These are phyloP conservation scores for Ditylenchus dipsaci DNA, from an alignment of 1,140 invertebrate genomes.

Conservation along the genomic window DNA sequence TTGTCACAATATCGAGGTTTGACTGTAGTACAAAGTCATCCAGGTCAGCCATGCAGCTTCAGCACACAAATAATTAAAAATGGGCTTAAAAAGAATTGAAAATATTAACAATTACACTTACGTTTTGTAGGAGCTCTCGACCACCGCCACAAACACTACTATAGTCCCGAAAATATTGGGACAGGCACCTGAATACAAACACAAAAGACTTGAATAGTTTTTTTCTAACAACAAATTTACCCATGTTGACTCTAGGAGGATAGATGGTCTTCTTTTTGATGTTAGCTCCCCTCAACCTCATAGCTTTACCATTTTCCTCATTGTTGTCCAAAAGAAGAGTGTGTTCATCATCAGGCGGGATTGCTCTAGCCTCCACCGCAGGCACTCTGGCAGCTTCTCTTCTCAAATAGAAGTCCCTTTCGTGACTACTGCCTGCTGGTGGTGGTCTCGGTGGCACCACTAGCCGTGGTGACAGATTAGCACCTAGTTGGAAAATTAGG, in stretches of 20 bases:
- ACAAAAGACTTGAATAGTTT: too few relatives aligned
- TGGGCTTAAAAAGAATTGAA: conserved; percentile 10
- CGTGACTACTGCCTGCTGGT: not conserved
- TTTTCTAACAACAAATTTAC: too few relatives aligned
- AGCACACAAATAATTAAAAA: conserved; percentile 5
- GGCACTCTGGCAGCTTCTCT: not conserved
- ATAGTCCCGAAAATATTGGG: conserved; percentile 37
- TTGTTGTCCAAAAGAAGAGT: not conserved
- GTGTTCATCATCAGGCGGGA: not conserved
- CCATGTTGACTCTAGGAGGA: conserved; percentile 35
- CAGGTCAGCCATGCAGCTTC: too few relatives aligned
- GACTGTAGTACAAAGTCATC: too few relatives aligned
- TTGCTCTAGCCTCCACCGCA: too few relatives aligned
- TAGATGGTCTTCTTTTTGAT: not conserved
- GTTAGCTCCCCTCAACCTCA: too few relatives aligned
- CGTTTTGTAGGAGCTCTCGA: conserved; percentile 45
- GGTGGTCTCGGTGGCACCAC: not conserved
- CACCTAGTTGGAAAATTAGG: not conserved
- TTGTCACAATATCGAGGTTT: too few relatives aligned
- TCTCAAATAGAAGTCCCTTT: not conserved
- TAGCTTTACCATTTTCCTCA: not conserved
- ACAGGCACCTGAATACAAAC: conserved; percentile 19
- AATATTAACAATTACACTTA: conserved; percentile 21
- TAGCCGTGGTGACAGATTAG: not conserved
- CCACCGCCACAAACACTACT: conserved; percentile 41